Evolutionary conservation across 1,140 invertebrate genomes (phyloP).

Genomic region (Apis cerana): DNA sequence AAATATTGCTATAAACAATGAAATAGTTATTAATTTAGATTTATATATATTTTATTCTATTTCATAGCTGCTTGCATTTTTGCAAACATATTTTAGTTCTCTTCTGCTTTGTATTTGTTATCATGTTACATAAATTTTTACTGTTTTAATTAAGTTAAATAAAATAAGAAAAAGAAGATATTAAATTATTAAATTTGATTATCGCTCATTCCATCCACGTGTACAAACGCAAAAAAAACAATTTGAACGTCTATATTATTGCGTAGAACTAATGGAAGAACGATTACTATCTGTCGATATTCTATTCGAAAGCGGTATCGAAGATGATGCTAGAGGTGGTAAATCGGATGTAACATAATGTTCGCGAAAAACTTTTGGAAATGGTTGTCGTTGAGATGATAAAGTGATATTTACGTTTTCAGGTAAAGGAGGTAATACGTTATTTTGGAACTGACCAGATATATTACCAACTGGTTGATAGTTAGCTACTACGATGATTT

Average conservation of each 20-base stretch:
- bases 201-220: conserved; percentile 62
- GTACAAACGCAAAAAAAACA: conserved; percentile 75
- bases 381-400: conserved; percentile 68
- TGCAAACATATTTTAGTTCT: background rate
- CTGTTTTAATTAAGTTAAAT: background rate
- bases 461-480: conserved; percentile 91
- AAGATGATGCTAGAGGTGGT: conserved; percentile 12
- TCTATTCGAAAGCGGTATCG: conserved; percentile 63
- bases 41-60: background rate
- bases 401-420: conserved; percentile 79
- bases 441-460: conserved; percentile 88
- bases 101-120: background rate
- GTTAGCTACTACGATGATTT: conserved; percentile 90
- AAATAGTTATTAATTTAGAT: background rate
- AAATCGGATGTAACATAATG: conserved; percentile 49
- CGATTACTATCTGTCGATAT: conserved; percentile 72
- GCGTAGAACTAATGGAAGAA: conserved; percentile 67
- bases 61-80: background rate
- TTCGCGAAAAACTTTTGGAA: conserved; percentile 59
- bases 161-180: too few species aligned
- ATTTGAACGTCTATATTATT: conserved; percentile 74
- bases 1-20: background rate
- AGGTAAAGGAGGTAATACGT: conserved; percentile 87
- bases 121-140: background rate
- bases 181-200: conserved; percentile 11